Base-by-base conservation (phyloP, 1,140 invertebrate species). In the Antheraea mylitta region DNA sequence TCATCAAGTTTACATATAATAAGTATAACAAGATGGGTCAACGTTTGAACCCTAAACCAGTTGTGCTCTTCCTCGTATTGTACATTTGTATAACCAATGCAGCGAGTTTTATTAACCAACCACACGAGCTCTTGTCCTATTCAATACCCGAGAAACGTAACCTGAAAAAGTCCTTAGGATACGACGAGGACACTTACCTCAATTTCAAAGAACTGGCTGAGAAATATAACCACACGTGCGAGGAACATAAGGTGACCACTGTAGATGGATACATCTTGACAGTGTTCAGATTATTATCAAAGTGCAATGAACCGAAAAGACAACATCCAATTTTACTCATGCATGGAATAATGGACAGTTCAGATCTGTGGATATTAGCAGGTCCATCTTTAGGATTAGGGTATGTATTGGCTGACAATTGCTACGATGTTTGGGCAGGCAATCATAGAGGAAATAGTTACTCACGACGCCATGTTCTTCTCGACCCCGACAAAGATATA, bases 381-480 rank as follows among this genome's bases (percentile, higher is more conserved):
- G 93, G 93, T 30, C 92, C 93, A 0, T 75, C 93, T 37, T 92
- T 92, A 67, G 91, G 90, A 13, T 73, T 94, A 2, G 89, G 78
- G 7, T 91, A 83, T 45, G 75, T 89, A 36, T 74, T 91, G 16
- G 93, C 94, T 7, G 93, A 94, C 61, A 83, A 88, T 64, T 95
- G 95, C 36, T 96, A 95, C 77, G 96, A 96, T 76, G 95, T 96
- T 0, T 96, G 95, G 95, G 77, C 95, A 76, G 94, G 91, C 11
- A 97, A 97, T 81, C 93, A 93, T 18, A 93, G 96, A 71, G 96
- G 96, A 18, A 97, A 96, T 75, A 91, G 89, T 5, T 97, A 96
- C 79, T 96, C 95, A 0, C 93, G 93, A 70, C 92, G 91, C 38
- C 95, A 96, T 77, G 73, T 86, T 4, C 81, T 66, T 10, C 81